Evolutionary conservation across 2,888 invertebrate species (phyloP).

Genomic region (Acholoe squamosa): DNA sequence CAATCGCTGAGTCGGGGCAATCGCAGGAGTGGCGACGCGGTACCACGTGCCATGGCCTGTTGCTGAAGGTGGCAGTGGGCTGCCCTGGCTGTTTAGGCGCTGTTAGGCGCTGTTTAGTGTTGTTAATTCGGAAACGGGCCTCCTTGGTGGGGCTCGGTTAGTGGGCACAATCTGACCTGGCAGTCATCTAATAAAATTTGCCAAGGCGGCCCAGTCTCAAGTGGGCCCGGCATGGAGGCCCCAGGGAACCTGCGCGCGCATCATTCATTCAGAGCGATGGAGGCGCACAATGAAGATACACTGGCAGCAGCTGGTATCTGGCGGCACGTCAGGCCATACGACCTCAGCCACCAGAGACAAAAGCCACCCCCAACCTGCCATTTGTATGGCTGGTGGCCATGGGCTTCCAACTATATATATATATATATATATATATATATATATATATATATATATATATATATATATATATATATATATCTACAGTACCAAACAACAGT

Average conservation of each 20-base stretch:
- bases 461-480: too few relatives aligned
- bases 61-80: background rate
- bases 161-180: constrained; percentile 50
- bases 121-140: constrained; percentile 3
- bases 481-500: too few relatives aligned
- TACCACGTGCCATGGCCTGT: background rate
- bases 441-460: too few relatives aligned
- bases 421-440: too few relatives aligned
- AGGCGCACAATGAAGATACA: constrained; percentile 42
- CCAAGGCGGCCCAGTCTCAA: constrained; percentile 24
- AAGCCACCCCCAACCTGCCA: background rate
- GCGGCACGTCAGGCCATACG: background rate
- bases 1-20: background rate
- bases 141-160: constrained; percentile 29
- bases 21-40: constrained; percentile 41
- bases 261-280: constrained; percentile 8
- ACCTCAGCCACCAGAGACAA: background rate
- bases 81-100: constrained; percentile 51
- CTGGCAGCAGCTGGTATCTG: constrained; percentile 28
- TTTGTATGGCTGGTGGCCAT: background rate
- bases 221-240: constrained; percentile 3
- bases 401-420: background rate
- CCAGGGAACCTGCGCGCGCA: background rate
- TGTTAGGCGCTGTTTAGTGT: constrained; percentile 51
- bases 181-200: constrained; percentile 56